These are phyloP conservation scores for Petrocephalus schoutedeni DNA, from an alignment of 2,797 vertebrate genomes.

Conservation along the genomic window DNA sequence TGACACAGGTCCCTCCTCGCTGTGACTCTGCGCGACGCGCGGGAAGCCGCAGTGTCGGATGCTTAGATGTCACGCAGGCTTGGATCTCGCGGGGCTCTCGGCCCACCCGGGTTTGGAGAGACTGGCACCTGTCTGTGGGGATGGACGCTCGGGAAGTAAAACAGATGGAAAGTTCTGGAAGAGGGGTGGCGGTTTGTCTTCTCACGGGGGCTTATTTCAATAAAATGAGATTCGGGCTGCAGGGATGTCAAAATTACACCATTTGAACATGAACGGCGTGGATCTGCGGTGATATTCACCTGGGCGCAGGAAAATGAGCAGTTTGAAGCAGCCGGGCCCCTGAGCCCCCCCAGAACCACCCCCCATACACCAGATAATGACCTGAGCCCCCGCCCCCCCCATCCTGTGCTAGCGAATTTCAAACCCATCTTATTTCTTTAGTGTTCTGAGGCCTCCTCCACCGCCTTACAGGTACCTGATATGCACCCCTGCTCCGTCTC, in stretches of 20 bases:
- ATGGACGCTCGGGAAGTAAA: neutral
- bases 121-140: neutral
- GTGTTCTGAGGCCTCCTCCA: neutral
- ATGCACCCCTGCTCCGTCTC: neutral
- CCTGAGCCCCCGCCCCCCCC: neutral
- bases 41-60: neutral
- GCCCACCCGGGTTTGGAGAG: neutral
- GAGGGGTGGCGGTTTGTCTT: neutral
- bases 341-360: neutral
- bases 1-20: neutral
- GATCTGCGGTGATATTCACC: neutral
- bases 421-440: neutral
- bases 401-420: neutral
- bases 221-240: constrained; percentile 7
- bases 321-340: neutral
- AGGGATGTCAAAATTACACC: constrained; percentile 9
- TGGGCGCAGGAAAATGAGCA: neutral
- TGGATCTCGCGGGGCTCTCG: neutral
- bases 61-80: neutral
- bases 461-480: neutral
- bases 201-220: neutral
- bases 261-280: neutral
- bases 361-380: neutral
- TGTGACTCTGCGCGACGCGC: neutral
- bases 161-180: constrained; percentile 19